phyloP scores from a whole-genome alignment of 2,888 invertebrate species.

The Timandra comae region DNA sequence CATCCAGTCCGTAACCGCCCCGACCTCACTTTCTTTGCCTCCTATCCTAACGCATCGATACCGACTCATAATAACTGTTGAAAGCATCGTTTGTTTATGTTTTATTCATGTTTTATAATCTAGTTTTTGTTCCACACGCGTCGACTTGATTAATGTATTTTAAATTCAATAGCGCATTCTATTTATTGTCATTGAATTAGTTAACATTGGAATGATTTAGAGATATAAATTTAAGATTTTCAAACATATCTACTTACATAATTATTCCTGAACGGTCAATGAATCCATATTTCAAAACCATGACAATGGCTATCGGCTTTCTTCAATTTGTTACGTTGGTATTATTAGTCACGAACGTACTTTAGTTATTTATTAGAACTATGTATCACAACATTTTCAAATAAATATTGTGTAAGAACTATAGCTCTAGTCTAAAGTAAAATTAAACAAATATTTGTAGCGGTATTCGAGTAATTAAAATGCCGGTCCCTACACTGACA shows the following conservation, averaged over 20 bases:
- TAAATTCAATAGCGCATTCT: constrained; percentile 2
- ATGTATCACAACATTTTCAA: constrained; percentile 11
- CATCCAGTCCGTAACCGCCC: constrained; percentile 56
- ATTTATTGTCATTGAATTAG: too few relatives aligned
- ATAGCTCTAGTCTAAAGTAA: background rate
- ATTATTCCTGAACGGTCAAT: constrained; percentile 5
- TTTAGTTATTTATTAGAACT: background rate
- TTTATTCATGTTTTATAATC: background rate
- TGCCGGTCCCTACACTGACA: constrained; percentile 30
- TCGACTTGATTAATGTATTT: constrained; percentile 1
- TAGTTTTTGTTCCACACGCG: background rate
- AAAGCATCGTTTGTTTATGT: constrained; percentile 1
- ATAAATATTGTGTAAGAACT: constrained; percentile 5
- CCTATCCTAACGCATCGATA: constrained; percentile 33
- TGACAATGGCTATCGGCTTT: constrained; percentile 11
- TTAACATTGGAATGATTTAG: too few relatives aligned
- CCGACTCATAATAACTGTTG: constrained; percentile 8
- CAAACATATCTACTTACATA: too few relatives aligned
- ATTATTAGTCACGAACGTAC: constrained; percentile 17
- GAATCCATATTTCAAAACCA: constrained; percentile 9
- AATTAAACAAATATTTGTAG: background rate
- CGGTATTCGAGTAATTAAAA: constrained; percentile 21
- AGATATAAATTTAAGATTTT: too few relatives aligned
- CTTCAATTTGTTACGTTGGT: constrained; percentile 22
- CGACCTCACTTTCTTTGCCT: constrained; percentile 61